Base-by-base conservation (phyloP, 2,113 vertebrate genomes). In the Donacobius atricapilla region DNA sequence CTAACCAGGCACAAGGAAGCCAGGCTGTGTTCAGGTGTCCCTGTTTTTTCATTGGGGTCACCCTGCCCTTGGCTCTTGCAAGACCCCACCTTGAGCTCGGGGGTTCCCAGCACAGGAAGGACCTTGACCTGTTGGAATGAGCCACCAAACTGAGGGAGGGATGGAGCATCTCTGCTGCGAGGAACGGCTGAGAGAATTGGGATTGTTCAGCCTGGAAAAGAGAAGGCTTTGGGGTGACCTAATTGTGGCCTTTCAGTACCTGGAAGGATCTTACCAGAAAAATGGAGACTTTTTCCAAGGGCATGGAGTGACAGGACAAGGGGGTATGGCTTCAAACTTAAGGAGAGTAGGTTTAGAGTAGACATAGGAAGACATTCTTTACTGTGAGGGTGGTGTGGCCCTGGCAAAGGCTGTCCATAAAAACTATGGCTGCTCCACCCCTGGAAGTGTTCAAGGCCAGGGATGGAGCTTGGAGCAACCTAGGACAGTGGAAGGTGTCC, bases 71-170 rank as follows among this genome's bases (percentile, higher is more conserved):
- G 11, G n/a, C 47, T 54, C 40, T 33, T 0, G 0, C 22, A n/a
- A 39, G 39, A 61, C 3, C n/a, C 8, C 39, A 45, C 64, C 28
- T 5, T 3, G 28, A 40, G 15, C 40, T n/a, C 1, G 0, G n/a
- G 28, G 8, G 12, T 1, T 25, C 54, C 35, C 63, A 69, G 79
- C 53, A 42, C n/a, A n/a, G 45, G 20, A 31, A 83, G 17, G 25
- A 54, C 14, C 27, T 31, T 0, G 2, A 42, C 5, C 35, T 44
- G 30, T 0, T 48, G 70, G n/a, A 35, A 42, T 15, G 54, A 90
- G 40, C 20, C 30, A 58, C 53, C 70, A 47, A 33, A 15, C 0
- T 24, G 24, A 14, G 7, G 35, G 24, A 69, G 61, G 40, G 63
- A 76, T 61, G n/a, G 30, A 73, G 21, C 39, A 45, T 2, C 45